Evolutionary conservation across 2,888 invertebrate genomes (phyloP).

Genomic region (Eurois occulta): DNA sequence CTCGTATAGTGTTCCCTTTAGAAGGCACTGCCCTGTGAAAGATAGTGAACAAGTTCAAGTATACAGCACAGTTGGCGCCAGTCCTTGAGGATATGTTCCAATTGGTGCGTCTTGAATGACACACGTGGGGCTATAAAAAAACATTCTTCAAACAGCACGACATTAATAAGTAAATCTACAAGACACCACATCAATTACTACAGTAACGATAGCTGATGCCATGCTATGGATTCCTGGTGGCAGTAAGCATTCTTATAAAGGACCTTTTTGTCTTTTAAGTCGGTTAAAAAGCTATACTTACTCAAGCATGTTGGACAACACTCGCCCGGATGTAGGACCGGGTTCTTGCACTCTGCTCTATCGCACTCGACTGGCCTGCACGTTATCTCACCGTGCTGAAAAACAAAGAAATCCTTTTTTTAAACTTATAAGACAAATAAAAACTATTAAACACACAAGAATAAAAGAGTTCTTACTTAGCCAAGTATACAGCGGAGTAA

Average conservation of each 20-base stretch:
- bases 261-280: background rate
- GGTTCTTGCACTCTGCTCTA: conserved; percentile 94
- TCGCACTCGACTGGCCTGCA: conserved; percentile 96
- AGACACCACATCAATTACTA: background rate
- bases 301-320: conserved; percentile 97
- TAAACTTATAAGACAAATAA: background rate
- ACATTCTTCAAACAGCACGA: background rate
- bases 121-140: background rate
- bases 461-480: background rate
- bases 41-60: background rate
- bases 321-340: conserved; percentile 94
- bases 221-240: background rate
- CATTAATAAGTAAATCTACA: background rate
- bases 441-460: background rate
- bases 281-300: conserved; percentile 86
- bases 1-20: conserved; percentile 93
- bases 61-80: no score
- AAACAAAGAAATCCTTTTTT: conserved; percentile 50
- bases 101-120: no score
- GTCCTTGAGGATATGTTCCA: background rate
- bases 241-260: background rate
- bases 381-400: conserved; percentile 95
- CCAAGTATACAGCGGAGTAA: background rate
- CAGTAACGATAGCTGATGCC: background rate
- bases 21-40: conserved; percentile 92